Conservation (phyloP, 1,140 invertebrate species). For the Apis laboriosa region DNA sequence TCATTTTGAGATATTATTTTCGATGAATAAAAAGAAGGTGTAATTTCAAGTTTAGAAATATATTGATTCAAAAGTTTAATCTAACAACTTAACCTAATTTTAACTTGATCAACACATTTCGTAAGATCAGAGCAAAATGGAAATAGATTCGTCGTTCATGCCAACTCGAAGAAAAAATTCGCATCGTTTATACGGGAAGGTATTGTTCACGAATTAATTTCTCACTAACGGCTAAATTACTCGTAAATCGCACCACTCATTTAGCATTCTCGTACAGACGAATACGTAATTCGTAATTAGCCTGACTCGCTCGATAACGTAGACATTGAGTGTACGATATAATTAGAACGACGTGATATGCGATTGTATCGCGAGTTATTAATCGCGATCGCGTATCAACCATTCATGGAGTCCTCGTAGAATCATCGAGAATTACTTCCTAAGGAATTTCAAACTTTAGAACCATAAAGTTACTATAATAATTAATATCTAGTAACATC, state of each 20-base stretch:
- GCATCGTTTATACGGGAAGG: constrained; percentile 21
- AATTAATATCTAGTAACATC: too few species aligned
- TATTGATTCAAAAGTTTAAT: too few species aligned
- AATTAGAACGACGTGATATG: constrained; percentile 47
- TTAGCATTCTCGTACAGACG: constrained; percentile 28
- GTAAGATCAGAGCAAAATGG: background rate
- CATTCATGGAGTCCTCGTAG: background rate
- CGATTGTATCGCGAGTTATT: constrained; percentile 48
- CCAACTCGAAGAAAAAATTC: background rate
- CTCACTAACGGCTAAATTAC: constrained; percentile 3
- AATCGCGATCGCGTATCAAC: constrained; percentile 34
- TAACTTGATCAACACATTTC: too few species aligned
- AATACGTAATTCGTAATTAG: constrained; percentile 55
- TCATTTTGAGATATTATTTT: too few species aligned
- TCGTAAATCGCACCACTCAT: constrained; percentile 15
- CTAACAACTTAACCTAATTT: too few species aligned
- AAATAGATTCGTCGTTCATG: background rate
- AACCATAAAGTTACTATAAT: too few species aligned
- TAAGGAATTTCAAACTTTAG: background rate
- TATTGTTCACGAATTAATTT: constrained; percentile 14
- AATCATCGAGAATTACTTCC: constrained; percentile 40
- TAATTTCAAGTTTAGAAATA: too few species aligned
- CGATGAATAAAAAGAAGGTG: too few species aligned
- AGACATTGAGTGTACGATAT: constrained; percentile 35
- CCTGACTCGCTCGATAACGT: constrained; percentile 41